Evolutionary conservation across 2,797 vertebrate genomes (phyloP).

Genomic region (Pogonophryne albipinna): DNA sequence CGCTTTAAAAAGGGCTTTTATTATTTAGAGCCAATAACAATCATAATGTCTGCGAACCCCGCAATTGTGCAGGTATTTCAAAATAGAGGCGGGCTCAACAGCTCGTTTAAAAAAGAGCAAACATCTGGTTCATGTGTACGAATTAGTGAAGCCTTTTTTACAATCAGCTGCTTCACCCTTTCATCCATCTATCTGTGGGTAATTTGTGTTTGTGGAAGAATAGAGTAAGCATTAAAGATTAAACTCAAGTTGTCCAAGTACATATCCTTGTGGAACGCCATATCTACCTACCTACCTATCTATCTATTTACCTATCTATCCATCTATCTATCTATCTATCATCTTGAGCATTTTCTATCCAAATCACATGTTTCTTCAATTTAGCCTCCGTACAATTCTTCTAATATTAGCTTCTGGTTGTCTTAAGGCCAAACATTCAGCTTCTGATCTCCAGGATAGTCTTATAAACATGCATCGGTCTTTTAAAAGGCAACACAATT

Average conservation of each 20-base stretch:
- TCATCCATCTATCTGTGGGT: not conserved
- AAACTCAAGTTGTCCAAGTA: no score
- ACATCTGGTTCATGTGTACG: conserved; percentile 67
- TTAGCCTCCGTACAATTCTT: not conserved
- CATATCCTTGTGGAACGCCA: no score
- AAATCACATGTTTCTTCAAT: not conserved
- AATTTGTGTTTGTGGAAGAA: no score
- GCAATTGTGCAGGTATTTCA: conserved; percentile 71
- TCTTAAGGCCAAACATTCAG: not conserved
- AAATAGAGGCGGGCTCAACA: conserved; percentile 43
- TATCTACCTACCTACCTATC: no score
- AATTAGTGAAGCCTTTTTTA: conserved; percentile 7
- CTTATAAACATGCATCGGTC: not conserved
- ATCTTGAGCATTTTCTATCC: not conserved
- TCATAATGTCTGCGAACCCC: conserved; percentile 70
- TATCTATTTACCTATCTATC: not conserved
- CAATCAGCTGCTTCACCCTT: not conserved
- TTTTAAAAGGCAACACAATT: not conserved
- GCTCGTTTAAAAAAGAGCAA: conserved; percentile 45
- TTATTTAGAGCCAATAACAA: conserved; percentile 78
- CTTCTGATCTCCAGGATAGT: not conserved
- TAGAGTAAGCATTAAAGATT: no score
- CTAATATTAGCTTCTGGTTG: not conserved
- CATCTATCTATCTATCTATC: not conserved
- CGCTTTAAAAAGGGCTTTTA: conserved; percentile 67